These are phyloP conservation scores for Choristoneura rosaceana DNA, from an alignment of 2,888 invertebrate species.

Conservation along the genomic window DNA sequence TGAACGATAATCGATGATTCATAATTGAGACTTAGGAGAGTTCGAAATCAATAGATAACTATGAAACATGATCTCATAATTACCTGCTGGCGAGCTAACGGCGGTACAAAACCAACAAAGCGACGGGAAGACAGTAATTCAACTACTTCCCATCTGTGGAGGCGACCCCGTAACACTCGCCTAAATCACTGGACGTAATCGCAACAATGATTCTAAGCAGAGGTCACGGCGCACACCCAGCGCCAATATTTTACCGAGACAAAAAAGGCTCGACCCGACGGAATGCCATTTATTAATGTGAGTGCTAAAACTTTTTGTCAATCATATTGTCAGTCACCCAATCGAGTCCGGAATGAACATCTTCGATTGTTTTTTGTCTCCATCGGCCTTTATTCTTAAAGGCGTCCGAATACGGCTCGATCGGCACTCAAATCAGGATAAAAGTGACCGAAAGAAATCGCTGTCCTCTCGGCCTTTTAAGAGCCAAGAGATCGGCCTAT, in stretches of 20 bases:
- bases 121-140: slow-evolving; percentile 77
- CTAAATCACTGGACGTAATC: slow-evolving; percentile 81
- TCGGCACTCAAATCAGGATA: slow-evolving; percentile 47
- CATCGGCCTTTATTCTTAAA: slow-evolving; percentile 52
- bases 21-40: slow-evolving; percentile 78
- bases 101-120: slow-evolving; percentile 77
- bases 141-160: slow-evolving; percentile 73
- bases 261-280: slow-evolving; percentile 65
- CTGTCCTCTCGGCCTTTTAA: slow-evolving; percentile 51
- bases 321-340: slow-evolving; percentile 65
- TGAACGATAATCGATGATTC: slow-evolving; percentile 75
- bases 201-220: slow-evolving; percentile 76
- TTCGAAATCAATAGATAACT: slow-evolving; percentile 80
- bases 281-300: slow-evolving; percentile 64
- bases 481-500: slow-evolving; percentile 54
- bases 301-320: slow-evolving; percentile 60
- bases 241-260: slow-evolving; percentile 71
- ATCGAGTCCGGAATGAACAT: slow-evolving; percentile 56
- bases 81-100: slow-evolving; percentile 65
- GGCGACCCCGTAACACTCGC: slow-evolving; percentile 74
- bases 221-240: slow-evolving; percentile 78
- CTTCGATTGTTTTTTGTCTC: slow-evolving; percentile 59
- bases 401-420: slow-evolving; percentile 55
- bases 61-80: slow-evolving; percentile 82
- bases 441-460: slow-evolving; percentile 56